Percentiles rank a stretch among this genome's conserved stretches.
Conservation (phyloP, 2,888 invertebrate genomes). For the Anticlea derivata region DNA sequence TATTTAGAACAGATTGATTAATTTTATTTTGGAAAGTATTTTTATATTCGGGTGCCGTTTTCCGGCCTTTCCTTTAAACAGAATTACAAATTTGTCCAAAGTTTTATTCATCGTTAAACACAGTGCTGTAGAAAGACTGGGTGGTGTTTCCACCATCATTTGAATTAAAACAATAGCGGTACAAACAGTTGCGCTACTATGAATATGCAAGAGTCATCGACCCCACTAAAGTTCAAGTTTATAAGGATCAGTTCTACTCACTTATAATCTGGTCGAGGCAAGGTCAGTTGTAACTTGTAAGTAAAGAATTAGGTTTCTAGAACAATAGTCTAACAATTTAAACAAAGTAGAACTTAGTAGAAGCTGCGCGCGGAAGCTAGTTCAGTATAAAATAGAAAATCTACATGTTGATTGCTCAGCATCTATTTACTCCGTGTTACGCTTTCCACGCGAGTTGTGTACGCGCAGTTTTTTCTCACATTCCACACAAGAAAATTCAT, state of each 20-base stretch:
- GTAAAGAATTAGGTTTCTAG: too few relatives aligned
- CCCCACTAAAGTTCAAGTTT: conserved; percentile 58
- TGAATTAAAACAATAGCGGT: conserved; percentile 44
- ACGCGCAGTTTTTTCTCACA: conserved; percentile 67
- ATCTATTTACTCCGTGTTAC: conserved; percentile 54
- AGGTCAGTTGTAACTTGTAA: too few relatives aligned
- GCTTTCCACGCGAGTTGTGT: conserved; percentile 65
- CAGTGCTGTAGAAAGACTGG: background rate
- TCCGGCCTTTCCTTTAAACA: too few relatives aligned
- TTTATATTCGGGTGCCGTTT: too few relatives aligned
- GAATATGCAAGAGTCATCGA: conserved; percentile 50
- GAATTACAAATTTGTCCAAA: too few relatives aligned
- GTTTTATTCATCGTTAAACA: too few relatives aligned
- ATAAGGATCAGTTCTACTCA: conserved; percentile 46
- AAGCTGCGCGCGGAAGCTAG: too few relatives aligned
- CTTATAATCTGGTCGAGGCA: conserved; percentile 38
- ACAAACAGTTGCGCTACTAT: conserved; percentile 40
- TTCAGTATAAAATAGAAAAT: conserved; percentile 14
- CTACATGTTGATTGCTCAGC: conserved; percentile 18
- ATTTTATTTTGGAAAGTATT: too few relatives aligned
- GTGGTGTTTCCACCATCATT: conserved; percentile 22
- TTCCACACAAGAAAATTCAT: conserved; percentile 73
- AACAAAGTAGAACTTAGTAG: too few relatives aligned
- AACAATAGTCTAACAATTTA: too few relatives aligned
- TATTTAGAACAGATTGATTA: too few relatives aligned